Conservation (phyloP, 2,797 vertebrate genomes). For the Ceyx erithaca region DNA sequence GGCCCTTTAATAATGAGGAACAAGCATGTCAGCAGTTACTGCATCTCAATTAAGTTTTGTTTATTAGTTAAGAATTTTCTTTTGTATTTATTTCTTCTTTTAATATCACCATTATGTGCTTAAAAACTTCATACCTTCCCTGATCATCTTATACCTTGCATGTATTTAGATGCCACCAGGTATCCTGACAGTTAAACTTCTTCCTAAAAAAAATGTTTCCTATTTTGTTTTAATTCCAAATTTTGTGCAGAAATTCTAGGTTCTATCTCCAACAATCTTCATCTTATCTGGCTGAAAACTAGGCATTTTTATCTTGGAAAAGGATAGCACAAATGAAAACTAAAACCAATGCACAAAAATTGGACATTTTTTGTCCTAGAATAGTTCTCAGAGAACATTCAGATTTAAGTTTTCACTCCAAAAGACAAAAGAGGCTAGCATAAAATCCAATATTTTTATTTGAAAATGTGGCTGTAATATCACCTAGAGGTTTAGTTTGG, state of each 20-base stretch:
- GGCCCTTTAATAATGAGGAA: not conserved
- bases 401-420: not conserved
- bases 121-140: not conserved
- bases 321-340: not conserved
- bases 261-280: not conserved
- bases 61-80: conserved; percentile 1
- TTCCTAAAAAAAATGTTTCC: not conserved
- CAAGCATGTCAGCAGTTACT: not conserved
- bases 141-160: not conserved
- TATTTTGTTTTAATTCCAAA: not conserved
- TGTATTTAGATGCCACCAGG: not conserved
- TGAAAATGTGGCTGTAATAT: not conserved
- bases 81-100: not conserved
- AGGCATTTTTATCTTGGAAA: not conserved
- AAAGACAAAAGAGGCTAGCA: not conserved
- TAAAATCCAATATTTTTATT: not conserved
- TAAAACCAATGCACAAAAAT: not conserved
- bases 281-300: not conserved
- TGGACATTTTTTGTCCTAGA: not conserved
- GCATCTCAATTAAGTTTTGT: not conserved
- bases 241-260: not conserved
- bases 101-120: not conserved
- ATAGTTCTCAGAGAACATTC: not conserved
- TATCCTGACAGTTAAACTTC: not conserved
- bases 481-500: not conserved